Evolutionary conservation across 1,140 invertebrate genomes (phyloP).

Genomic region (Streblospio benedicti): DNA sequence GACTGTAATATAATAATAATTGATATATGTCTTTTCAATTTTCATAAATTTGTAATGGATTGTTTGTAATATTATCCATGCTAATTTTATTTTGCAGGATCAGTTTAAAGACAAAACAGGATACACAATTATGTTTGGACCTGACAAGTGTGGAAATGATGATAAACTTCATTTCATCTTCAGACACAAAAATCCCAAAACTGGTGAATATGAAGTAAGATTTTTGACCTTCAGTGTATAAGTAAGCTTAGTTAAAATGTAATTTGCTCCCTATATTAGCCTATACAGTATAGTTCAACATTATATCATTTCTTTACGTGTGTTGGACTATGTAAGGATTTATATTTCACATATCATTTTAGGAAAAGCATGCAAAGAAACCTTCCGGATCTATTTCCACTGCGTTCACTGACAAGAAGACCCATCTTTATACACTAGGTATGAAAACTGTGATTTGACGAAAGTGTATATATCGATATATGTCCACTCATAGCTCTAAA

Average conservation of each 20-base stretch:
- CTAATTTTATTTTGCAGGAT: neutral
- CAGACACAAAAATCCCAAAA: conserved; percentile 86
- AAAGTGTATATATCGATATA: neutral
- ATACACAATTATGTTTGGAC: conserved; percentile 98
- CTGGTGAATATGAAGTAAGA: conserved; percentile 64
- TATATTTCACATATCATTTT: conserved; percentile 10
- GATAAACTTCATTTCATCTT: conserved; percentile 97
- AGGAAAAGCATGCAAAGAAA: conserved; percentile 67
- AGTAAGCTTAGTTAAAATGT: too few relatives aligned
- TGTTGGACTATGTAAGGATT: too few relatives aligned
- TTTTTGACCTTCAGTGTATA: neutral
- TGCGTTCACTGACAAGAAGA: conserved; percentile 86
- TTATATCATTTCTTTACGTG: too few relatives aligned
- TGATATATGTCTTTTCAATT: neutral
- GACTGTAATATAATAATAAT: too few relatives aligned
- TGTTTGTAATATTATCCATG: neutral
- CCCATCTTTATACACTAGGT: conserved; percentile 83
- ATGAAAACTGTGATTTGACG: conserved; percentile 21
- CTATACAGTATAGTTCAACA: too few relatives aligned
- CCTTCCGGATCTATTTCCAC: conserved; percentile 75
- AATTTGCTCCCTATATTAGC: too few relatives aligned
- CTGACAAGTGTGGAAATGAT: conserved; percentile 96
- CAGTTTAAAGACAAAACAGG: conserved; percentile 78
- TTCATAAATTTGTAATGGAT: neutral
- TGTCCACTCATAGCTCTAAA: too few relatives aligned